Evolutionary conservation across 2,113 vertebrate species (phyloP), one percentile per base, ranked within the genome.

Genomic region (Piaya cayana): DNA sequence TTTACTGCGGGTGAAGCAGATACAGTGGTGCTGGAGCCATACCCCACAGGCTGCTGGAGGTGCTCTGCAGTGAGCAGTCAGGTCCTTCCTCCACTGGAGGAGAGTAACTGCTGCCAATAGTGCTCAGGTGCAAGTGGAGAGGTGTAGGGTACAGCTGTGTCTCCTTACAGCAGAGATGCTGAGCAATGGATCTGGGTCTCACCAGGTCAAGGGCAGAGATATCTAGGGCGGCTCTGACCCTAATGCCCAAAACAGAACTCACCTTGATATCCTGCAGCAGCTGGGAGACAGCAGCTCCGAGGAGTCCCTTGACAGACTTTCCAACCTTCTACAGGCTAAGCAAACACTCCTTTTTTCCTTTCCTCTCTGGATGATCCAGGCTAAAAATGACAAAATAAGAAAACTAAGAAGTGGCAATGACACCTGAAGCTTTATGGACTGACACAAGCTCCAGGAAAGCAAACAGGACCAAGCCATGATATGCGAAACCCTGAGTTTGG

Each of bases 401-500:
- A 50, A 34, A 18, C 14, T 20, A n/a, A 56, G 45, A 85, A 75
- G 23, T 18, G 18, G 5, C 12, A 43, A 12, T 29, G 29, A 59
- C 43, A 86, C 55, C 53, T 80, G 89, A 59, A 82, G 47, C 21
- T 71, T 82, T 63, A 39, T 6, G 11, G 15, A 20, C 29, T 56
- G 32, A 59, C 45, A 30, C 0, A 0, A 81, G 27, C 27, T n/a
- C 69, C 30, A 72, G 21, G 32, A 32, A 69, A 88, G 36, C 21
- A 52, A 75, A 30, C 5, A 30, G 32, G n/a, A 47, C 12, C 16
- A 60, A 86, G 15, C 29, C 37, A 29, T 42, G 4, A 32, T 6
- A 65, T 0, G 0, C 5, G 3, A 47, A 77, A 36, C 9, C 8
- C 13, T 13, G n/a, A 39, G 11, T 68, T n/a, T 32, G 52, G 30